Percentiles rank a stretch among this genome's conserved stretches.
phyloP scores from a whole-genome alignment of 1,140 invertebrate species.

The Zaprionus camerounensis region DNA sequence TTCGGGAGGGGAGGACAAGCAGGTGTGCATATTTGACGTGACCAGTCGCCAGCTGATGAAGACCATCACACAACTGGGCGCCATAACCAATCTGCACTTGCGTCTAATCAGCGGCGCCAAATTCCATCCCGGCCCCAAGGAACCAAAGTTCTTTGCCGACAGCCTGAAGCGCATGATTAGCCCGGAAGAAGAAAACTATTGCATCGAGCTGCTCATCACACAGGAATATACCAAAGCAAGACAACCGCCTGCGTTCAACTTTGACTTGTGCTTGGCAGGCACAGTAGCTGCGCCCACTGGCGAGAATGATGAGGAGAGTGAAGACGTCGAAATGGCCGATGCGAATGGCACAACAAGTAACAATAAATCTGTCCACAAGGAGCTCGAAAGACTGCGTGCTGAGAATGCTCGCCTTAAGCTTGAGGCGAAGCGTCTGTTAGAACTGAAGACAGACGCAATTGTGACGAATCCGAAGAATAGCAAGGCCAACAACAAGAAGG shows the following conservation, averaged over 20 bases:
- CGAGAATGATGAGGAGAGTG: neutral
- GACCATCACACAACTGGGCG: slow-evolving; percentile 89
- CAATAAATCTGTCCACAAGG: neutral
- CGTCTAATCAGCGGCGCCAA: slow-evolving; percentile 85
- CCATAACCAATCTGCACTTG: slow-evolving; percentile 89
- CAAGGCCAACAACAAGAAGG: slow-evolving; percentile 13
- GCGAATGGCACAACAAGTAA: slow-evolving; percentile 42
- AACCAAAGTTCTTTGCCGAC: slow-evolving; percentile 83
- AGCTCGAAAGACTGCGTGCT: slow-evolving; percentile 38
- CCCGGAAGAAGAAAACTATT: slow-evolving; percentile 64
- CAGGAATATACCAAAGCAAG: slow-evolving; percentile 15
- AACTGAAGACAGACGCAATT: slow-evolving; percentile 11
- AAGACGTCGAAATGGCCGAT: slow-evolving; percentile 8
- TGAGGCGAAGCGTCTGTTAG: slow-evolving; percentile 22
- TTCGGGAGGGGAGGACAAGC: slow-evolving; percentile 90
- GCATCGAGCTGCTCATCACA: slow-evolving; percentile 67
- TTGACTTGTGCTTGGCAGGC: slow-evolving; percentile 2
- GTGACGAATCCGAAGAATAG: slow-evolving; percentile 6
- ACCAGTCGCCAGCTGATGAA: slow-evolving; percentile 89
- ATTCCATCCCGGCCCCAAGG: slow-evolving; percentile 80
- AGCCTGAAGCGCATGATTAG: slow-evolving; percentile 79
- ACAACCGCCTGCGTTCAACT: neutral
- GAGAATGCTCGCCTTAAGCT: slow-evolving; percentile 55
- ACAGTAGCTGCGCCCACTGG: neutral
- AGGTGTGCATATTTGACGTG: slow-evolving; percentile 92